phyloP scores from a whole-genome alignment of 2,113 vertebrate genomes.

The Eretmochelys imbricata region DNA sequence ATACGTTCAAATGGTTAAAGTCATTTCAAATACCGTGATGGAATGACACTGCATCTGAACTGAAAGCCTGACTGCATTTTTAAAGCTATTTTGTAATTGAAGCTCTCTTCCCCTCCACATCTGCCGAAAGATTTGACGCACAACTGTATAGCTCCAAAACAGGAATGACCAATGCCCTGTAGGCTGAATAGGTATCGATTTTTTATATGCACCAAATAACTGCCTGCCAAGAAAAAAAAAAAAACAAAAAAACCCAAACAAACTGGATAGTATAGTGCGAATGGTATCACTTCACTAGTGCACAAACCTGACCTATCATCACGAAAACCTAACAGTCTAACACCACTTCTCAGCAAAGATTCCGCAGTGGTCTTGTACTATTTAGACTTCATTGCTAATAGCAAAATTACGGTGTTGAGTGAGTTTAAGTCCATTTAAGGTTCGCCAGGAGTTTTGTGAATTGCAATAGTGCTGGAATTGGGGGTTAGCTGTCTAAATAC shows the following conservation, averaged over 20 bases:
- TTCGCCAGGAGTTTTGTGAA: background rate
- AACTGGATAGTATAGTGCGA: background rate
- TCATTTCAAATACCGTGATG: rapidly evolving
- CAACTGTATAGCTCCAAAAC: background rate
- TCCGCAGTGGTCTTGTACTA: background rate
- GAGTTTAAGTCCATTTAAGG: too few species aligned
- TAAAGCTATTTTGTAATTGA: background rate
- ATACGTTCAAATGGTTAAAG: background rate
- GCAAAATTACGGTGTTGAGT: background rate
- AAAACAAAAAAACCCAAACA: background rate
- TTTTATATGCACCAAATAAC: background rate
- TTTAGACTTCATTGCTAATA: background rate
- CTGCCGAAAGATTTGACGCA: background rate
- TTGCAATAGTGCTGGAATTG: background rate
- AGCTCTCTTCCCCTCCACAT: background rate
- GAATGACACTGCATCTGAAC: background rate
- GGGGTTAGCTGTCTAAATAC: too few species aligned
- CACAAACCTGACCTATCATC: background rate
- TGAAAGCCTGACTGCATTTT: background rate
- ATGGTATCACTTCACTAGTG: background rate
- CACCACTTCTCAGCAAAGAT: background rate
- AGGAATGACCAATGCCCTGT: background rate
- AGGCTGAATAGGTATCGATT: background rate
- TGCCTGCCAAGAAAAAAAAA: background rate
- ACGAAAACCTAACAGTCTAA: background rate